Percentiles rank a stretch among this genome's conserved stretches.
Evolutionary conservation across 2,113 vertebrate species (phyloP).

Genomic region (Electrona antarctica): DNA sequence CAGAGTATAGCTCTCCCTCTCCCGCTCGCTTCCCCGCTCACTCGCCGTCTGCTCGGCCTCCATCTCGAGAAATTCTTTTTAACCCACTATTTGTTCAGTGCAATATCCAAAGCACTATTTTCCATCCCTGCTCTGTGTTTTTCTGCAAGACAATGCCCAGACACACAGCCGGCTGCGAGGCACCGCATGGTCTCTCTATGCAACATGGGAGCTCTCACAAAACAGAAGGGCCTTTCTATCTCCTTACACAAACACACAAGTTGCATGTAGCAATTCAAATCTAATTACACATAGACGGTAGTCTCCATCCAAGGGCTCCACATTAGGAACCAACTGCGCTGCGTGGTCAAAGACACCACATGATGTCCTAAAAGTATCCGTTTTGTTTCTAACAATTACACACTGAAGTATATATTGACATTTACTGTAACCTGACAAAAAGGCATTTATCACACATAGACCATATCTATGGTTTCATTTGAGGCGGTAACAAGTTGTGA

Average conservation of each 20-base stretch:
- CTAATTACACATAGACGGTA: background rate
- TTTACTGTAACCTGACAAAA: too few species aligned
- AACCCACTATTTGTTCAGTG: constrained; percentile 60
- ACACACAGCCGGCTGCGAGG: constrained; percentile 10
- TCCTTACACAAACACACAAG: background rate
- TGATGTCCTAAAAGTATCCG: too few species aligned
- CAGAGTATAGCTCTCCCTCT: constrained; percentile 62
- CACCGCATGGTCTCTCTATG: background rate
- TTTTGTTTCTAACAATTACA: too few species aligned
- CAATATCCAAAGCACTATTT: constrained; percentile 53
- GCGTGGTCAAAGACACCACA: too few species aligned
- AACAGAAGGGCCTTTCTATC: constrained; percentile 7
- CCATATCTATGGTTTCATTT: too few species aligned
- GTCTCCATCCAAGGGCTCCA: background rate
- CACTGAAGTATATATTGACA: too few species aligned
- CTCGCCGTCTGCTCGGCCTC: constrained; percentile 54
- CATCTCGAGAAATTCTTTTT: constrained; percentile 64
- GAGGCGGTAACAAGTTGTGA: too few species aligned
- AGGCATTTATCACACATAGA: too few species aligned
- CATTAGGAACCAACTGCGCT: background rate
- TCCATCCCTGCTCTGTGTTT: constrained; percentile 37
- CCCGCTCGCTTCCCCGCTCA: constrained; percentile 14
- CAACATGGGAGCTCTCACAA: background rate
- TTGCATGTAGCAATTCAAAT: constrained; percentile 26
- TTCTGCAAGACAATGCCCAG: constrained; percentile 36